Evolutionary conservation across 2,888 invertebrate species (phyloP).

Genomic region (Nomada hirtipes): DNA sequence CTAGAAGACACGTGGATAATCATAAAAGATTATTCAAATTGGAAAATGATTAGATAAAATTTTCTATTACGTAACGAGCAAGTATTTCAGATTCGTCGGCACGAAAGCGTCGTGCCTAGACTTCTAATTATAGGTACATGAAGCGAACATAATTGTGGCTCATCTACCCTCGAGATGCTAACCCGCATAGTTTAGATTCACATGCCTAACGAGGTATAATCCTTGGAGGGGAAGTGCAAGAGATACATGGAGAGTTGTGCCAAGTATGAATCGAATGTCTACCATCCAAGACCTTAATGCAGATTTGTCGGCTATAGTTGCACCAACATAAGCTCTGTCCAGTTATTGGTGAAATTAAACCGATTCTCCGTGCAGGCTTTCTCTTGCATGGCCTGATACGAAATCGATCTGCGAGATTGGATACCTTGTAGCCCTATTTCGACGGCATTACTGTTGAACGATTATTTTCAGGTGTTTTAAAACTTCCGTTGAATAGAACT

Average conservation of each 20-base stretch:
- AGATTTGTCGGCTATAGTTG: conserved; percentile 39
- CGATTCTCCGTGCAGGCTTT: conserved; percentile 7
- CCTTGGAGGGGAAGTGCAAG: conserved; percentile 7
- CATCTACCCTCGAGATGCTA: conserved; percentile 42
- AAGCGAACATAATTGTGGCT: conserved; percentile 46
- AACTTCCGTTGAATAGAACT: too few relatives aligned
- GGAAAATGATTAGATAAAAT: conserved; percentile 10
- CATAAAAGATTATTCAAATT: conserved; percentile 1
- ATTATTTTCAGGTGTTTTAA: too few relatives aligned
- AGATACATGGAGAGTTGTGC: not conserved
- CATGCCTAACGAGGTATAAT: conserved; percentile 55
- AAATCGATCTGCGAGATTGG: conserved; percentile 11
- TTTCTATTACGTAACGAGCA: conserved; percentile 3
- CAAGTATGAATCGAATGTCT: conserved; percentile 55
- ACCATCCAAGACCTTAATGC: conserved; percentile 52
- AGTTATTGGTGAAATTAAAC: conserved; percentile 46
- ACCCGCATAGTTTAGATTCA: conserved; percentile 55
- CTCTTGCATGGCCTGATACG: not conserved
- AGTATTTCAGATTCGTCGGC: conserved; percentile 21
- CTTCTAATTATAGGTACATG: conserved; percentile 48
- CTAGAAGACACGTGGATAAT: not conserved
- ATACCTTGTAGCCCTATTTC: not conserved
- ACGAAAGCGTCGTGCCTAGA: conserved; percentile 7
- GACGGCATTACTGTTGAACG: too few relatives aligned
- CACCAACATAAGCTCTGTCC: conserved; percentile 29